Percentiles rank a stretch among this genome's conserved stretches.
These are phyloP conservation scores for Sphaerodactylus townsendi DNA, from an alignment of 2,113 vertebrate species.

Conservation along the genomic window DNA sequence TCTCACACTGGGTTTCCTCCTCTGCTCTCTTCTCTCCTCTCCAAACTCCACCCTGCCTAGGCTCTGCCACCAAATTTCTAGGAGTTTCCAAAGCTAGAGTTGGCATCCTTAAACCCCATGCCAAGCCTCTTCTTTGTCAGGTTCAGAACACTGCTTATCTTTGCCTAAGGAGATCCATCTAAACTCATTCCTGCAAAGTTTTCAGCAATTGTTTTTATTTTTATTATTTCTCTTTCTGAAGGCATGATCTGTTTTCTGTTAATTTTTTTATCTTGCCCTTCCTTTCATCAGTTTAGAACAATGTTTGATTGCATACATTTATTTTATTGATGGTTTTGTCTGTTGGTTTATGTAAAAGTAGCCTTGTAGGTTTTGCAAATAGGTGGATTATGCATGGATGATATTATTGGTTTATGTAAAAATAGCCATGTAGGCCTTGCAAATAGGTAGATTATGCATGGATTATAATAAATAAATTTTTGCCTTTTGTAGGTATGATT, in stretches of 20 bases:
- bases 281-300: too few relatives aligned
- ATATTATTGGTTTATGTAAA: too few relatives aligned
- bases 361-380: background rate
- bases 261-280: background rate
- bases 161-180: background rate
- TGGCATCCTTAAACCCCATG: too few relatives aligned
- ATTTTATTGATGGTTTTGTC: background rate
- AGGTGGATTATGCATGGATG: background rate
- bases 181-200: background rate
- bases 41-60: too few relatives aligned
- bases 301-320: background rate
- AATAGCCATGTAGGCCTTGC: background rate
- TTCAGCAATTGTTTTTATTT: too few relatives aligned
- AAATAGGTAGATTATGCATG: background rate
- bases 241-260: too few relatives aligned
- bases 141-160: background rate
- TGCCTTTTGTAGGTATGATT: too few relatives aligned
- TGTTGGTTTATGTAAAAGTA: background rate
- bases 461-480: background rate
- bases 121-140: too few relatives aligned
- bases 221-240: background rate
- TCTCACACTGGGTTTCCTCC: too few relatives aligned
- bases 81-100: too few relatives aligned
- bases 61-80: too few relatives aligned
- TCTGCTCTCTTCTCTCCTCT: too few relatives aligned